Conservation (phyloP, 2,888 invertebrate species). For the Colostygia pectinataria region DNA sequence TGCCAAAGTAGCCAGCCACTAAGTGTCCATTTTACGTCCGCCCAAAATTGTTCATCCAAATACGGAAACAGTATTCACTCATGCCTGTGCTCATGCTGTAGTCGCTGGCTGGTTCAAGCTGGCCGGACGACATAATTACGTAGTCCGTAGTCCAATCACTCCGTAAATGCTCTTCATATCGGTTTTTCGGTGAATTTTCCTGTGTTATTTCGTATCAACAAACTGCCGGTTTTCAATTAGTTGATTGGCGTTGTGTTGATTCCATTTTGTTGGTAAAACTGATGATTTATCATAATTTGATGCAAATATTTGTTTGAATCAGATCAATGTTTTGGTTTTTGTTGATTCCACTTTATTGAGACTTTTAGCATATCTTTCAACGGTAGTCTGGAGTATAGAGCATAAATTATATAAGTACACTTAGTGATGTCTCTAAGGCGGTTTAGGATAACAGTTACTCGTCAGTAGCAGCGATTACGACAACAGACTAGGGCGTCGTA, state of each 20-base stretch:
- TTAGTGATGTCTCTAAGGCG: conserved; percentile 4
- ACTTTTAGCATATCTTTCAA: too few species aligned
- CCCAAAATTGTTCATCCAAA: conserved; percentile 32
- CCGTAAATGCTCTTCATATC: background rate
- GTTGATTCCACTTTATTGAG: too few species aligned
- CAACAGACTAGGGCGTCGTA: conserved; percentile 11
- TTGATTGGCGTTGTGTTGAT: background rate
- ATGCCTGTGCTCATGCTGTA: background rate
- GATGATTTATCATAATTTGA: too few species aligned
- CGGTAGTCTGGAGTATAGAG: too few species aligned
- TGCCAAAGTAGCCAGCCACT: conserved; percentile 57
- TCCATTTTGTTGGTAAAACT: too few species aligned
- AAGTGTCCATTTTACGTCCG: conserved; percentile 42
- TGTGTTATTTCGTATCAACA: background rate
- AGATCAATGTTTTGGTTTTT: too few species aligned
- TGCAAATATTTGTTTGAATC: too few species aligned
- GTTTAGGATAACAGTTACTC: conserved; percentile 21
- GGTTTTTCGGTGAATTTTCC: conserved; percentile 4
- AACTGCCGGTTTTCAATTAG: background rate
- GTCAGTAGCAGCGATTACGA: conserved; percentile 5
- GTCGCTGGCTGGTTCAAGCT: background rate
- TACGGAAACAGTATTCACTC: background rate
- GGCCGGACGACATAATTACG: conserved; percentile 1
- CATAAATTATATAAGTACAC: background rate
- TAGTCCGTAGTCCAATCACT: background rate